Conservation (phyloP, 2,113 vertebrate species). For the Eulacestoma nigropectus region DNA sequence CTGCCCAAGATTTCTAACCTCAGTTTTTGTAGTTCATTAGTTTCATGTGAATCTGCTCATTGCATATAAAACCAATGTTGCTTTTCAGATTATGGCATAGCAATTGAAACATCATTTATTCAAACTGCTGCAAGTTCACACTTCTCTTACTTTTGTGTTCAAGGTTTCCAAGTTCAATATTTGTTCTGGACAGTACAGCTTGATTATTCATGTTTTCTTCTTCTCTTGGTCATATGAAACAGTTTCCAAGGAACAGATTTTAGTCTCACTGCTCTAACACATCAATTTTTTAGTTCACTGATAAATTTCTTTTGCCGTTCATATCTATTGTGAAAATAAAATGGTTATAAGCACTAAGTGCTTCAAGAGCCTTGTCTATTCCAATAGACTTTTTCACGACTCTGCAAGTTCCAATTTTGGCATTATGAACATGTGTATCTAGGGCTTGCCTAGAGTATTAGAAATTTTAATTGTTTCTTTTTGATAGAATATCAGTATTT, state of each 20-base stretch:
- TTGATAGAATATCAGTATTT: background rate
- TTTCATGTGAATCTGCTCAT: background rate
- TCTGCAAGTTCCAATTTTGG: background rate
- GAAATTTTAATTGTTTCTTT: background rate
- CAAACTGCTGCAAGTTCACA: background rate
- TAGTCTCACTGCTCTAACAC: background rate
- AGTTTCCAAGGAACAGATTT: background rate
- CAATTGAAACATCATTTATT: background rate
- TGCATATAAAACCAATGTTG: background rate
- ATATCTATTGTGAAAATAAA: background rate
- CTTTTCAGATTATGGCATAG: background rate
- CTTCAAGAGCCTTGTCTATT: background rate
- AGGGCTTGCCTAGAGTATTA: background rate
- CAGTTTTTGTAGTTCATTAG: background rate
- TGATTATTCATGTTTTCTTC: background rate
- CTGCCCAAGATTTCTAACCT: background rate
- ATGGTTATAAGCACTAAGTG: background rate
- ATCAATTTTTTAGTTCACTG: background rate
- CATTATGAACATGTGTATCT: background rate
- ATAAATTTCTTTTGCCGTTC: background rate
- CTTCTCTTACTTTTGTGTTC: background rate
- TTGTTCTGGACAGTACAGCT: background rate
- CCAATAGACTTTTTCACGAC: background rate
- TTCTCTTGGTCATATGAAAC: background rate
- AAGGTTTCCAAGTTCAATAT: background rate